Percentiles rank a stretch among this genome's conserved stretches.
Evolutionary conservation across 2,113 vertebrate genomes (phyloP).

Genomic region (Chloropsis cyanopogon): DNA sequence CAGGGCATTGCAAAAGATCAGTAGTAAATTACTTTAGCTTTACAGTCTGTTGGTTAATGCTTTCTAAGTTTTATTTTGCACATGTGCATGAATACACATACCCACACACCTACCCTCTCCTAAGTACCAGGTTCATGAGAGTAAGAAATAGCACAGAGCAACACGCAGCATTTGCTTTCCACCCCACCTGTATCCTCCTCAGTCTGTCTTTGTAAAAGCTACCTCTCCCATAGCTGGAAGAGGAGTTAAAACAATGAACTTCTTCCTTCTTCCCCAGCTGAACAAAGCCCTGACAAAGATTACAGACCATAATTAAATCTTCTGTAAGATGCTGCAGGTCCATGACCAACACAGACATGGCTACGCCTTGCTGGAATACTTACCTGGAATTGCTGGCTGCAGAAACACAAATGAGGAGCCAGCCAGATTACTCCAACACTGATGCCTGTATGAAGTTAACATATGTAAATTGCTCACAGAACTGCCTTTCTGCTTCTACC

Average conservation of each 20-base stretch:
- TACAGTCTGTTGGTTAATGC: not conserved
- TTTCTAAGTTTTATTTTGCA: not conserved
- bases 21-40: not conserved
- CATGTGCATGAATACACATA: not conserved
- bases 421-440: accelerated
- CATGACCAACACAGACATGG: not conserved
- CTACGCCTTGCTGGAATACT: not conserved
- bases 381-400: not conserved
- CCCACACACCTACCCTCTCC: not conserved
- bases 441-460: not conserved
- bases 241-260: not conserved
- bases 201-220: not conserved
- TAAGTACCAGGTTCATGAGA: not conserved
- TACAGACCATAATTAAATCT: not conserved
- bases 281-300: not conserved
- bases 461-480: not conserved
- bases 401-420: not conserved
- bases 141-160: not conserved
- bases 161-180: not conserved
- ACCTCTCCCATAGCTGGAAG: not conserved
- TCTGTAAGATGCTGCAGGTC: not conserved
- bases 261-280: not conserved
- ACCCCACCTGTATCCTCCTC: not conserved
- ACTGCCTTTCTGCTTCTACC: not conserved
- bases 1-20: not conserved